A percentile compares a stretch with the other conserved stretches of the same genome.
phyloP scores from a whole-genome alignment of 2,113 vertebrate species.

The Onychostruthus taczanowskii region DNA sequence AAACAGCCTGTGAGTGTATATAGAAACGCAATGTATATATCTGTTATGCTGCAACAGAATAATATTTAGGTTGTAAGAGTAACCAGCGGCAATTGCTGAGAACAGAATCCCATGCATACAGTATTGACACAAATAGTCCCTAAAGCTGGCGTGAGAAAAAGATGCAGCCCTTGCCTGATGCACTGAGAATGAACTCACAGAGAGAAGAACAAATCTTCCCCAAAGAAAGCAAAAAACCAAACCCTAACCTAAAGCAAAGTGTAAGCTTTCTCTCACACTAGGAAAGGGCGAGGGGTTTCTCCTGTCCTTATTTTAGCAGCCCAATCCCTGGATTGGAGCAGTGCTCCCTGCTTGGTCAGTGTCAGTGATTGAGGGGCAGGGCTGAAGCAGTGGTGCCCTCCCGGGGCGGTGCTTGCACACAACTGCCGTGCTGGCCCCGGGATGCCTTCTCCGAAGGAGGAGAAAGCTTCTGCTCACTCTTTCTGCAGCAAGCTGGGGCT shows the following conservation, averaged over 20 bases:
- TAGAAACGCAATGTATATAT: background rate
- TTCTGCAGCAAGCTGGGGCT: background rate
- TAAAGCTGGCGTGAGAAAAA: background rate
- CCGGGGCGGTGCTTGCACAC: rapidly evolving
- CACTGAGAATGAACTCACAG: background rate
- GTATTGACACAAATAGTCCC: background rate
- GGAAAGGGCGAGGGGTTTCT: background rate
- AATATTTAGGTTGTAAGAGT: background rate
- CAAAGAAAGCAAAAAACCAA: background rate
- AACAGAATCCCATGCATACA: background rate
- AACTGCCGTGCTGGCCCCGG: background rate
- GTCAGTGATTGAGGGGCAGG: rapidly evolving
- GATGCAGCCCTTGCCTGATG: background rate
- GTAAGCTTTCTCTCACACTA: background rate
- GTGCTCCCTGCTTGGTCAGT: background rate
- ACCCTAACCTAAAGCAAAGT: background rate
- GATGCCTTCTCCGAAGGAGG: background rate
- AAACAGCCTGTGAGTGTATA: background rate
- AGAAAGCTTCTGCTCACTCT: background rate
- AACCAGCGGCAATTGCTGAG: background rate
- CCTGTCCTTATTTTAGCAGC: background rate
- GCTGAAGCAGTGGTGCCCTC: background rate
- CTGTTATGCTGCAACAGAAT: background rate
- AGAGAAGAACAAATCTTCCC: background rate
- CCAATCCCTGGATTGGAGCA: too few species aligned